phyloP scores from a whole-genome alignment of 1,140 invertebrate species.

The Magallana angulata region DNA sequence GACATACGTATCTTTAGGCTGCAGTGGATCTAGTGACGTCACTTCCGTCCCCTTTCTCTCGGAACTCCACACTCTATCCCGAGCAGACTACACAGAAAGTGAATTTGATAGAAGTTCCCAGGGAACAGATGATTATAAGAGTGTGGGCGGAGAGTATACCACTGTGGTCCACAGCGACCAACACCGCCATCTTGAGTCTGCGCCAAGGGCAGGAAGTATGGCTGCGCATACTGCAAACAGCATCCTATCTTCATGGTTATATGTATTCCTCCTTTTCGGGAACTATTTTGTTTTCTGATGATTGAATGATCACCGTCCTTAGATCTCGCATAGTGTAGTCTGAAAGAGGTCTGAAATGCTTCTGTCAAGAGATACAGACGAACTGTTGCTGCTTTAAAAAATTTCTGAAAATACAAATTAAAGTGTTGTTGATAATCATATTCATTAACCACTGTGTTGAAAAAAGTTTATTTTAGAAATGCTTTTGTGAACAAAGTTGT shows the following conservation, averaged over 20 bases:
- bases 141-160: slow-evolving; percentile 79
- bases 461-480: too few species aligned
- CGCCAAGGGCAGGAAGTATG: slow-evolving; percentile 75
- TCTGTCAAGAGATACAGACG: too few species aligned
- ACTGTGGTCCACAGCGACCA: slow-evolving; percentile 76
- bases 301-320: slow-evolving; percentile 23
- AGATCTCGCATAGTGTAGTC: too few species aligned
- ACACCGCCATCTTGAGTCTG: slow-evolving; percentile 74
- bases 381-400: too few species aligned
- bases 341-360: too few species aligned
- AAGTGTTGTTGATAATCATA: too few species aligned
- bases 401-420: too few species aligned
- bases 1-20: slow-evolving; percentile 64
- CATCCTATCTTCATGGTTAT: slow-evolving; percentile 77
- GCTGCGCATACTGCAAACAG: slow-evolving; percentile 71
- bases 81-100: neutral
- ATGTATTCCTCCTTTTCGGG: slow-evolving; percentile 79
- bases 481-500: too few species aligned
- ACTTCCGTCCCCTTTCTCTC: neutral
- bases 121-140: slow-evolving; percentile 73
- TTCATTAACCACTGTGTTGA: too few species aligned
- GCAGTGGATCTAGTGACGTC: slow-evolving; percentile 75
- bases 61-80: neutral
- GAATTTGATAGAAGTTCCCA: slow-evolving; percentile 23
- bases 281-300: slow-evolving; percentile 71